A percentile compares a stretch with the other conserved stretches of the same genome.
phyloP scores from a whole-genome alignment of 2,113 vertebrate genomes.

The Apodemus speciosus region DNA sequence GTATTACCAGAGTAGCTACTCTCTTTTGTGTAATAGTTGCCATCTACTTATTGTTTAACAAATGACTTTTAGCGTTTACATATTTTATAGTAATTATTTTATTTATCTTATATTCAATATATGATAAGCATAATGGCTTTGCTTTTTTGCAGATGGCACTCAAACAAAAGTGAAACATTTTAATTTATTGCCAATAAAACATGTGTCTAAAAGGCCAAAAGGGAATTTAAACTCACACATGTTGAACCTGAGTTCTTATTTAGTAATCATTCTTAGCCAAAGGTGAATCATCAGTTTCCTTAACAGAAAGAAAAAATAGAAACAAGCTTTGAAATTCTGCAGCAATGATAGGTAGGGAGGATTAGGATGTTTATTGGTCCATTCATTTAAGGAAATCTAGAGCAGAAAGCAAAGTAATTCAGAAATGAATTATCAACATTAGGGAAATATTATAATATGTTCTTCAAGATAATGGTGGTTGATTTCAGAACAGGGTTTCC shows the following conservation, averaged over 20 bases:
- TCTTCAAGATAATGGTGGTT: neutral
- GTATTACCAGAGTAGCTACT: neutral
- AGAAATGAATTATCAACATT: conserved; percentile 26
- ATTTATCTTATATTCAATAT: neutral
- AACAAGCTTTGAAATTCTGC: neutral
- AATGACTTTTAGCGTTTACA: neutral
- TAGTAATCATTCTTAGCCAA: neutral
- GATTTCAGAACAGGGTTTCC: neutral
- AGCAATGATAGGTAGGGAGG: neutral
- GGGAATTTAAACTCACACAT: neutral
- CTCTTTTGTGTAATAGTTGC: neutral
- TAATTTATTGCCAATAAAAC: neutral
- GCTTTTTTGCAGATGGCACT: neutral
- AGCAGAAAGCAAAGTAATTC: neutral
- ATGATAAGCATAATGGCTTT: neutral
- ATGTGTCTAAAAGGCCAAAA: neutral
- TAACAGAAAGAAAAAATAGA: neutral
- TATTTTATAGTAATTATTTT: neutral
- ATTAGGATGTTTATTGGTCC: neutral
- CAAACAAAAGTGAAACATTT: neutral
- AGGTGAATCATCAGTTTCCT: neutral
- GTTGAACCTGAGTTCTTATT: neutral
- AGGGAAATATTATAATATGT: neutral
- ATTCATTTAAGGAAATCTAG: conserved; percentile 27
- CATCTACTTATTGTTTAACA: neutral